Conservation (phyloP, 2,888 invertebrate genomes). For the Dioctria rufipes region DNA sequence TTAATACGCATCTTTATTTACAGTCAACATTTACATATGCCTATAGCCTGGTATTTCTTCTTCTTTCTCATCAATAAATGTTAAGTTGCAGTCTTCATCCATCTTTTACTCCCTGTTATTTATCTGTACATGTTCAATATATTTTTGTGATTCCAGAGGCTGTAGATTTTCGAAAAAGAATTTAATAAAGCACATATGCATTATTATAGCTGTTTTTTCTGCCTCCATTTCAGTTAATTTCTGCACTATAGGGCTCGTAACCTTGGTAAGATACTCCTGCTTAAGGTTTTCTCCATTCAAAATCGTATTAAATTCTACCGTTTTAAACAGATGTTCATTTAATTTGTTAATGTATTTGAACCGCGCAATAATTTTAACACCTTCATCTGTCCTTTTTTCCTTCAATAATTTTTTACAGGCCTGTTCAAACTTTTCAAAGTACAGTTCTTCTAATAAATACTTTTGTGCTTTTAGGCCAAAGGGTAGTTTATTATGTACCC, state of each 20-base stretch:
- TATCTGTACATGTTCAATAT: slow-evolving; percentile 3
- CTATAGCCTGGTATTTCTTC: slow-evolving; percentile 18
- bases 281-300: not conserved
- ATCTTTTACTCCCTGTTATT: not conserved
- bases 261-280: slow-evolving; percentile 2
- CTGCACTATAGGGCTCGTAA: not conserved
- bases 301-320: slow-evolving; percentile 1
- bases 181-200: not conserved
- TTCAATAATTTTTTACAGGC: no score
- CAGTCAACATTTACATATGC: not conserved
- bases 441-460: no score
- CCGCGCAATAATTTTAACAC: no score
- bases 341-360: no score
- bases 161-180: no score
- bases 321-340: no score
- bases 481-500: slow-evolving; percentile 1
- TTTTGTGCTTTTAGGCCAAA: not conserved
- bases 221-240: not conserved
- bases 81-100: no score
- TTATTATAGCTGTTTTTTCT: not conserved
- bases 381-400: no score
- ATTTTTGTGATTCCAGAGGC: not conserved
- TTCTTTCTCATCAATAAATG: not conserved
- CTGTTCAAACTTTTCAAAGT: no score
- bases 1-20: not conserved